Conservation (phyloP, 2,797 vertebrate genomes). For the Chelon labrosus region DNA sequence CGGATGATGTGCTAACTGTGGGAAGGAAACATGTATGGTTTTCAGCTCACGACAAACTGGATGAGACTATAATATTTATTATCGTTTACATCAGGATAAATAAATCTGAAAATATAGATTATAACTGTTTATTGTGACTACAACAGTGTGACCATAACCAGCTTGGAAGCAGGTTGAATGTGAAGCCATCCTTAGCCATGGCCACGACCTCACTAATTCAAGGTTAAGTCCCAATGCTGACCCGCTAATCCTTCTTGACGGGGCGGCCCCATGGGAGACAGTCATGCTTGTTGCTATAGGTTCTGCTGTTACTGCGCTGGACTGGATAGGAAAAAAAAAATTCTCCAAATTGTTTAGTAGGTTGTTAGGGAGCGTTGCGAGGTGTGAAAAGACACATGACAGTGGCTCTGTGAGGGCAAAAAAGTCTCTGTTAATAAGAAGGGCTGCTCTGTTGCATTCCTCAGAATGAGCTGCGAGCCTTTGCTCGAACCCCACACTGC, state of each 20-base stretch:
- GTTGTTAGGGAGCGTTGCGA: constrained; percentile 17
- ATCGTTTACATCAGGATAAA: no score
- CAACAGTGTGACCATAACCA: neutral
- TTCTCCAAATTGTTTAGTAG: neutral
- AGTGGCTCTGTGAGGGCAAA: constrained; percentile 20
- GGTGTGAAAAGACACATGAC: constrained; percentile 29
- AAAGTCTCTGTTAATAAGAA: constrained; percentile 42
- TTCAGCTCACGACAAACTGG: no score
- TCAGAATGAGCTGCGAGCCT: constrained; percentile 44
- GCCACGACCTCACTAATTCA: constrained; percentile 12
- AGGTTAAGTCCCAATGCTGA: constrained; percentile 28
- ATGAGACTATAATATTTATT: no score
- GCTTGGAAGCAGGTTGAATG: constrained; percentile 21
- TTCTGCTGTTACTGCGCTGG: neutral
- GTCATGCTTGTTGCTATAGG: no score
- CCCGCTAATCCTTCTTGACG: constrained; percentile 8
- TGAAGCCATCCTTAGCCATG: constrained; percentile 2
- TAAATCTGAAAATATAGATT: no score
- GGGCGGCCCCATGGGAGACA: no score
- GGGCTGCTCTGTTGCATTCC: constrained; percentile 69
- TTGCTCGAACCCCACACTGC: constrained; percentile 55
- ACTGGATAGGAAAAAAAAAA: neutral
- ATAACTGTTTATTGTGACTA: no score
- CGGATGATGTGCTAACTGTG: neutral
- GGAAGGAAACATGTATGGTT: no score